These are phyloP conservation scores for Condylura cristata DNA, from an alignment of 2,113 vertebrate species.

Conservation along the genomic window DNA sequence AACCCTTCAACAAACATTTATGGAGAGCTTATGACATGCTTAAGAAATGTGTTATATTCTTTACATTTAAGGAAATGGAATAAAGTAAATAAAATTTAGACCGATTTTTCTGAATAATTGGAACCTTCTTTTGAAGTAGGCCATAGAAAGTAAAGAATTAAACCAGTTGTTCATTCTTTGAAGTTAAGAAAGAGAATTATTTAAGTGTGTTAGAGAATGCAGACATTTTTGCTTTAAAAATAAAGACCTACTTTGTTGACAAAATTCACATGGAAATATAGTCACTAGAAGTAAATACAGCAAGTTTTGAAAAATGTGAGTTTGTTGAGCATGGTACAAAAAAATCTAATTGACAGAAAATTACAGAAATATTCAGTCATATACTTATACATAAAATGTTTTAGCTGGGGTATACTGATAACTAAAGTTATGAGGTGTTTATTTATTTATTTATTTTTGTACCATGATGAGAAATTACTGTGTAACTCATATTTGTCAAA, in stretches of 20 bases:
- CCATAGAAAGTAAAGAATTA: not conserved
- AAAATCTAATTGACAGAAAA: not conserved
- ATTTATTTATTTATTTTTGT: not conserved
- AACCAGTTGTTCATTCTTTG: not conserved
- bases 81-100: not conserved
- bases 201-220: not conserved
- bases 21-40: not conserved
- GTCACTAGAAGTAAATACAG: not conserved
- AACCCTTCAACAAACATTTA: not conserved
- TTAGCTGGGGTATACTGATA: not conserved
- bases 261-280: not conserved
- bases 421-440: not conserved
- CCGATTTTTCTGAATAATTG: not conserved
- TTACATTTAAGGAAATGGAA: not conserved
- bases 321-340: not conserved
- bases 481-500: not conserved
- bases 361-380: not conserved
- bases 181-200: conserved; percentile 13
- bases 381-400: not conserved
- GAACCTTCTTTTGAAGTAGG: not conserved
- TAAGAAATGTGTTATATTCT: not conserved
- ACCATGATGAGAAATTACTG: not conserved
- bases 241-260: not conserved
- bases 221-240: conserved; percentile 12
- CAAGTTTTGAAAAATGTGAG: not conserved